A percentile compares a stretch with the other conserved stretches of the same genome.
phyloP scores from a whole-genome alignment of 2,888 invertebrate genomes.

The Drosophila maculinotata region DNA sequence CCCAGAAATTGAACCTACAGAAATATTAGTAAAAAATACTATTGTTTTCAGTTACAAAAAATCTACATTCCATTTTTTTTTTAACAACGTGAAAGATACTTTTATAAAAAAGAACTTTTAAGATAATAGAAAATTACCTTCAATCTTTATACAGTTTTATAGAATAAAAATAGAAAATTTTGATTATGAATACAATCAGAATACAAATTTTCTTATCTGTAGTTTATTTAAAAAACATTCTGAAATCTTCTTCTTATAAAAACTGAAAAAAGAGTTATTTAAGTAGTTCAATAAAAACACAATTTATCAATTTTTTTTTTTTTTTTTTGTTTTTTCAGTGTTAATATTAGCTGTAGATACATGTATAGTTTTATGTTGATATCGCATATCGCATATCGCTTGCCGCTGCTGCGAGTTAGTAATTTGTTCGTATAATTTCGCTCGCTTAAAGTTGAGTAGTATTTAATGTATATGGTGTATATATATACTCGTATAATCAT shows the following conservation, averaged over 20 bases:
- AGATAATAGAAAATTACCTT: too few relatives aligned
- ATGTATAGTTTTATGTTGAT: slow-evolving; percentile 47
- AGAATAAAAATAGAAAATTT: background rate
- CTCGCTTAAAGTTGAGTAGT: slow-evolving; percentile 43
- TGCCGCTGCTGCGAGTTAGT: slow-evolving; percentile 63
- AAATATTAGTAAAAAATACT: too few relatives aligned
- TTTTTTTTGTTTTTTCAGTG: slow-evolving; percentile 37
- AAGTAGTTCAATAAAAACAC: slow-evolving; percentile 9
- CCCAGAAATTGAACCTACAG: too few relatives aligned
- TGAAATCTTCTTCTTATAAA: too few relatives aligned
- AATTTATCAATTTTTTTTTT: background rate
- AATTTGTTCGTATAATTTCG: slow-evolving; percentile 42
- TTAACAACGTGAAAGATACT: too few relatives aligned
- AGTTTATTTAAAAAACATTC: too few relatives aligned
- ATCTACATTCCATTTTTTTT: too few relatives aligned
- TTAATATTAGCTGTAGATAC: slow-evolving; percentile 57
- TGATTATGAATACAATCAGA: too few relatives aligned
- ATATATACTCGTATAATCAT: background rate
- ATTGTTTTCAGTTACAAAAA: too few relatives aligned
- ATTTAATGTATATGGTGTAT: slow-evolving; percentile 6
- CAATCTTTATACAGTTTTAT: too few relatives aligned
- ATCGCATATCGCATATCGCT: slow-evolving; percentile 57
- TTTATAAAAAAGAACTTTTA: too few relatives aligned
- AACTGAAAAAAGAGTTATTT: background rate
- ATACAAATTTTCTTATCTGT: too few relatives aligned